These are phyloP conservation scores for Psix sp. DNA, from an alignment of 1,140 invertebrate genomes.

Conservation along the genomic window DNA sequence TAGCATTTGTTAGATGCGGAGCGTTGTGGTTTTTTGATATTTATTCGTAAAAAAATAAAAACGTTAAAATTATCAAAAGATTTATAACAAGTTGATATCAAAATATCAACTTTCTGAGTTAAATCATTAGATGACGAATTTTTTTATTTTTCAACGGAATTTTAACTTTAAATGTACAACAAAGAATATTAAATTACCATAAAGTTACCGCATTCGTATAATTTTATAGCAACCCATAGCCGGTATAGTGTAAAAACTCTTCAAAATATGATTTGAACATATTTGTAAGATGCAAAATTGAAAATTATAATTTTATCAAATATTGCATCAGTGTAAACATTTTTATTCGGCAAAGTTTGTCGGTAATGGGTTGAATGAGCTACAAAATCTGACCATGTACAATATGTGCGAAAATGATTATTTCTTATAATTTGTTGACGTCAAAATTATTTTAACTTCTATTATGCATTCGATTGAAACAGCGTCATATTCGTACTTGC, in stretches of 20 bases:
- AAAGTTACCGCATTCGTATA: conserved; percentile 55
- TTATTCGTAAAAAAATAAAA: conserved; percentile 3
- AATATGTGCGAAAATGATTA: conserved; percentile 39
- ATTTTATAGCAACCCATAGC: too few species aligned
- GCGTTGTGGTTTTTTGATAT: conserved; percentile 38
- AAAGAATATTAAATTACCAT: conserved; percentile 38
- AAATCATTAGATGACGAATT: neutral
- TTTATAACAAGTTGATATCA: conserved; percentile 24
- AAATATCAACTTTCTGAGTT: conserved; percentile 8
- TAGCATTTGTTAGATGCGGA: conserved; percentile 19
- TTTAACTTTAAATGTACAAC: too few species aligned
- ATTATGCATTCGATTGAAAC: too few species aligned
- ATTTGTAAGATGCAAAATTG: too few species aligned
- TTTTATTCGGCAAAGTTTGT: too few species aligned
- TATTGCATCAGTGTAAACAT: too few species aligned
- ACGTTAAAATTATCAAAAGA: conserved; percentile 6
- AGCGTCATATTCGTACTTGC: too few species aligned
- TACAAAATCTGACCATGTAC: conserved; percentile 70
- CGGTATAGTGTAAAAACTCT: too few species aligned
- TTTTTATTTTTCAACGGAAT: neutral
- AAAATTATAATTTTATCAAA: too few species aligned
- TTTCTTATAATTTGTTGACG: conserved; percentile 10
- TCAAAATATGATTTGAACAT: too few species aligned
- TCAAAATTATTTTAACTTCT: too few species aligned
- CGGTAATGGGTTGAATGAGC: too few species aligned